Percentiles rank a stretch among this genome's conserved stretches.
phyloP scores from a whole-genome alignment of 2,888 invertebrate genomes.

The Tetheella fluctuosa region DNA sequence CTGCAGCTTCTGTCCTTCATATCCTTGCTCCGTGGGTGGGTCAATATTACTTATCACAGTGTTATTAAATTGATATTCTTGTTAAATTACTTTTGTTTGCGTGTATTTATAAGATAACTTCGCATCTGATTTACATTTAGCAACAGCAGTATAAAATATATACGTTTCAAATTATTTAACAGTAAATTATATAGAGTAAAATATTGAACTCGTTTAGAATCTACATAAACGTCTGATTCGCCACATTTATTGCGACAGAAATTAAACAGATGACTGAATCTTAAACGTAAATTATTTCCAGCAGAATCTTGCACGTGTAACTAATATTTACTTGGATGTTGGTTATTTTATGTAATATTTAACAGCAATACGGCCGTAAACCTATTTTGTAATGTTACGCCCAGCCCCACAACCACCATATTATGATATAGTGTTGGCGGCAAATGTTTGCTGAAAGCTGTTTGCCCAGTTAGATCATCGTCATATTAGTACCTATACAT shows the following conservation, averaged over 20 bases:
- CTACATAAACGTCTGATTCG: conserved; percentile 8
- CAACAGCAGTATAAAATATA: not conserved
- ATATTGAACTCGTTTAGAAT: not conserved
- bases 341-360: conserved; percentile 4
- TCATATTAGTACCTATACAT: not conserved
- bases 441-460: not conserved
- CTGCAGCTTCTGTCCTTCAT: not conserved
- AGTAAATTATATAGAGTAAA: not conserved
- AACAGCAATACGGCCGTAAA: not conserved
- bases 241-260: conserved; percentile 3
- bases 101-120: too few relatives aligned
- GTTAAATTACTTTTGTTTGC: not conserved
- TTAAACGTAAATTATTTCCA: not conserved
- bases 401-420: not conserved
- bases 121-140: not conserved
- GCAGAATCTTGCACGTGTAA: not conserved
- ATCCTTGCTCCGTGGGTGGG: not conserved
- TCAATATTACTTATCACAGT: conserved; percentile 3
- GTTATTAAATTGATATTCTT: not conserved
- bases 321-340: conserved; percentile 5
- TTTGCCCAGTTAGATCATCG: conserved; percentile 3
- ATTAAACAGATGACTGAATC: conserved; percentile 5
- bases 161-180: not conserved
- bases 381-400: conserved; percentile 6
- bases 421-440: not conserved